Evolutionary conservation across 2,113 vertebrate species (phyloP).

Genomic region (Pristiophorus japonicus): DNA sequence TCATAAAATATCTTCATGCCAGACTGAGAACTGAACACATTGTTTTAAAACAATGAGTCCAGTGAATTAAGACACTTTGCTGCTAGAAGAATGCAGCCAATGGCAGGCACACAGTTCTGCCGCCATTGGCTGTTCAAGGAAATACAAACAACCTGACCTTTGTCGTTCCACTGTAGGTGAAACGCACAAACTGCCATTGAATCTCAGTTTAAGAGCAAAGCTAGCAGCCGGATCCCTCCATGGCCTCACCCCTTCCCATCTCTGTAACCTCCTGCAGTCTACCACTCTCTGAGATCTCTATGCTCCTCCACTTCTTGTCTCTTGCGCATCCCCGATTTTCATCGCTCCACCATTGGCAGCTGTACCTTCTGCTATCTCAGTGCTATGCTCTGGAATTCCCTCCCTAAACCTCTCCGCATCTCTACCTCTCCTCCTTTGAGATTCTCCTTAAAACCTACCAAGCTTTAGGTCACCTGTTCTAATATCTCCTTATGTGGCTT

Average conservation of each 20-base stretch:
- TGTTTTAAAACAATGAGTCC: background rate
- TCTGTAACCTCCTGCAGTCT: background rate
- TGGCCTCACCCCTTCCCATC: background rate
- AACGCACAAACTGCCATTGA: background rate
- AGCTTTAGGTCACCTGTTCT: background rate
- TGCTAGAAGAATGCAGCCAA: background rate
- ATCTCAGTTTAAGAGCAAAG: background rate
- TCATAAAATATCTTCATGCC: background rate
- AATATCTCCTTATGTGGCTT: background rate
- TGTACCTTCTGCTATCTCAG: background rate
- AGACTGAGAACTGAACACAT: background rate
- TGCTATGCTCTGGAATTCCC: background rate
- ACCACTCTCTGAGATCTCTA: background rate
- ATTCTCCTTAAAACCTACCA: background rate
- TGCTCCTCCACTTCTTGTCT: background rate
- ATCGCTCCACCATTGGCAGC: background rate
- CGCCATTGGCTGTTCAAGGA: background rate
- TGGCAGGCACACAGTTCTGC: background rate
- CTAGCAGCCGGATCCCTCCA: background rate
- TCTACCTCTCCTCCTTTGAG: background rate
- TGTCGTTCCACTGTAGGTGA: background rate
- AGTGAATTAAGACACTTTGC: background rate
- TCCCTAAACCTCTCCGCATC: background rate
- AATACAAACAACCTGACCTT: background rate
- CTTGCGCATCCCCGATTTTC: background rate